Conservation (phyloP, 2,888 invertebrate species). For the Hirtodrosophila alboralis region DNA sequence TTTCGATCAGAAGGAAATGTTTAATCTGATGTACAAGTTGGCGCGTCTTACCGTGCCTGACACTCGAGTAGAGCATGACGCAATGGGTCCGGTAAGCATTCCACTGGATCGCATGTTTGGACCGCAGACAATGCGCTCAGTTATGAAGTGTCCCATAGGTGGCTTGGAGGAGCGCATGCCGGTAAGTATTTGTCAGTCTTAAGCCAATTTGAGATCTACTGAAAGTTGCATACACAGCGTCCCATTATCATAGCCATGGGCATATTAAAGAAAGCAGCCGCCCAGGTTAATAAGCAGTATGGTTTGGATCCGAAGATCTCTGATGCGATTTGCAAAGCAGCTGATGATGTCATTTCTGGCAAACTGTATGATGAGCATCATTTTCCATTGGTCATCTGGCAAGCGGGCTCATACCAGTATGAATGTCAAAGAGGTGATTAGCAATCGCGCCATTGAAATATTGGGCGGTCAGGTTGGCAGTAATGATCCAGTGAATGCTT, state of each 20-base stretch:
- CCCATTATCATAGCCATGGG: constrained; percentile 96
- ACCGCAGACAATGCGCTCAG: constrained; percentile 95
- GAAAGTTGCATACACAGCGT: constrained; percentile 85
- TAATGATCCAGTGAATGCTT: constrained; percentile 97
- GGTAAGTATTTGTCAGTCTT: constrained; percentile 85
- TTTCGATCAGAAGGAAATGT: constrained; percentile 65
- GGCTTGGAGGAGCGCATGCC: constrained; percentile 97
- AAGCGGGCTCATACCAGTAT: constrained; percentile 99
- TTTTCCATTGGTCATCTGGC: constrained; percentile 99
- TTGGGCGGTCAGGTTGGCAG: constrained; percentile 95
- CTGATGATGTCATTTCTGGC: constrained; percentile 96
- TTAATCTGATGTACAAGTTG: constrained; percentile 62
- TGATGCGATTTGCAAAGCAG: constrained; percentile 93
- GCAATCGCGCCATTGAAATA: constrained; percentile 94
- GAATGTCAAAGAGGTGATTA: constrained; percentile 97
- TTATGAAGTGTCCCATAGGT: constrained; percentile 97
- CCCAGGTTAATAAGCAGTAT: constrained; percentile 94
- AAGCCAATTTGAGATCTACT: fast-evolving
- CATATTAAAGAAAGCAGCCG: constrained; percentile 97
- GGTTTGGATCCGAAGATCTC: constrained; percentile 93
- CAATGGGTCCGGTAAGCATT: constrained; percentile 96
- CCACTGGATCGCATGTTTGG: constrained; percentile 96
- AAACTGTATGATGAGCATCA: constrained; percentile 92
- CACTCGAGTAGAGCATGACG: constrained; percentile 89
- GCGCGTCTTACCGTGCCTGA: constrained; percentile 46